These are phyloP conservation scores for Charanyca ferruginea DNA, from an alignment of 2,888 invertebrate species.

Conservation along the genomic window DNA sequence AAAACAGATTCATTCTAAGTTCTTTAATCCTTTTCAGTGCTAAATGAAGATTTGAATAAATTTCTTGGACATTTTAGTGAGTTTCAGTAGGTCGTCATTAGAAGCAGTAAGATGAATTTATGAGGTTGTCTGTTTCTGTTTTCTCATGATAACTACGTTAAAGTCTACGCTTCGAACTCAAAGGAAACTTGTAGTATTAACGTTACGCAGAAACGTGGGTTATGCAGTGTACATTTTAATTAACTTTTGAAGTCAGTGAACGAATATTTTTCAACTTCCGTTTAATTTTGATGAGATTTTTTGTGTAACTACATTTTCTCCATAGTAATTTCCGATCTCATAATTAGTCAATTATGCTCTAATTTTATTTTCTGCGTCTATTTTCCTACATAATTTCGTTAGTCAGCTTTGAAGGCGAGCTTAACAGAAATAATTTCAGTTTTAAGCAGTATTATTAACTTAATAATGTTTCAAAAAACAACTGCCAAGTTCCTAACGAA, in stretches of 20 bases:
- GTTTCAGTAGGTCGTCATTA: constrained; percentile 62
- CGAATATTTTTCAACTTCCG: constrained; percentile 11
- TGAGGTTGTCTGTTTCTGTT: constrained; percentile 63
- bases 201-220: constrained; percentile 5
- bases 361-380: constrained; percentile 16
- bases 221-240: constrained; percentile 19
- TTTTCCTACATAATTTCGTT: constrained; percentile 23
- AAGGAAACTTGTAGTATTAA: constrained; percentile 19
- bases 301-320: constrained; percentile 20
- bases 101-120: constrained; percentile 63
- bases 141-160: constrained; percentile 58
- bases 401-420: constrained; percentile 5
- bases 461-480: constrained; percentile 49
- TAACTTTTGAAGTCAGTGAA: constrained; percentile 2
- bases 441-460: constrained; percentile 38
- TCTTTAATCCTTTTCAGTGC: constrained; percentile 41
- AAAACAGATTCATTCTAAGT: constrained; percentile 29
- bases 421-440: constrained; percentile 14
- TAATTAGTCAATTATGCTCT: constrained; percentile 45
- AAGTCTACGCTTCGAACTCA: constrained; percentile 23
- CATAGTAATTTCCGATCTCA: constrained; percentile 34
- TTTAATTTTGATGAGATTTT: constrained; percentile 13
- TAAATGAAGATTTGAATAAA: constrained; percentile 50
- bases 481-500: constrained; percentile 38
- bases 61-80: constrained; percentile 60